Base-by-base conservation (phyloP, 2,888 invertebrate species). In the Sinodicranocentrus sp. region DNA sequence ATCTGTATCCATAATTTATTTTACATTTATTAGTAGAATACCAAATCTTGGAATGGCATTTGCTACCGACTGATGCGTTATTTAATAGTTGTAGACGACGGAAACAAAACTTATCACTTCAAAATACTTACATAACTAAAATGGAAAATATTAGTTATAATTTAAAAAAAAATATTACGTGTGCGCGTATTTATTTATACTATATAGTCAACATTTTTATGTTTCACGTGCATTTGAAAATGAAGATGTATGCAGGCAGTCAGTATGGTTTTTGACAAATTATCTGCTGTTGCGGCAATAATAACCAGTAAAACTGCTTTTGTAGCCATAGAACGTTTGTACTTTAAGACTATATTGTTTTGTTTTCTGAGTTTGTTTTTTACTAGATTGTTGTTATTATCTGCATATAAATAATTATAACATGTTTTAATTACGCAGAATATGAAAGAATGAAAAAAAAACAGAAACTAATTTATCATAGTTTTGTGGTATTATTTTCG, bases 231-330 rank as follows among this genome's bases (percentile, higher is more conserved):
- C 19, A 19, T 2, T 8, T 26, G 26, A 10, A 59, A 59, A 61
- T 28, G 17, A 8, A 28, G 17, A 17, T 17, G 1, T 61, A 25
- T 26, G 10, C n/a, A n/a, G n/a, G 59, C 57, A 68, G 67, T 68
- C 75, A 76, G 39, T 65, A n/a, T 68, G 25, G 25, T 44, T 68
- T 25, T n/a, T 15, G 43, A 67, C 39, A 68, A 44, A 52, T 26
- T 33, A 44, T 17, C 52, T 68, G 52, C 48, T 68, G 25, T 25
- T 70, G 25, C 78, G 70, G 78, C 70, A 78, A 71, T 78, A 78
- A 71, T 78, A 70, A 78, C 78, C 78, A 57, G 33, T 44, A 68
- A n/a, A 70, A 76, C 76, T 76, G 76, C 70, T 78, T 78, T 68
- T 70, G 68, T 78, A 78, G 77, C 77, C 70, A 78, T 73, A 73